These are phyloP conservation scores for Pagetopsis macropterus DNA, from an alignment of 2,797 vertebrate genomes.

Conservation along the genomic window DNA sequence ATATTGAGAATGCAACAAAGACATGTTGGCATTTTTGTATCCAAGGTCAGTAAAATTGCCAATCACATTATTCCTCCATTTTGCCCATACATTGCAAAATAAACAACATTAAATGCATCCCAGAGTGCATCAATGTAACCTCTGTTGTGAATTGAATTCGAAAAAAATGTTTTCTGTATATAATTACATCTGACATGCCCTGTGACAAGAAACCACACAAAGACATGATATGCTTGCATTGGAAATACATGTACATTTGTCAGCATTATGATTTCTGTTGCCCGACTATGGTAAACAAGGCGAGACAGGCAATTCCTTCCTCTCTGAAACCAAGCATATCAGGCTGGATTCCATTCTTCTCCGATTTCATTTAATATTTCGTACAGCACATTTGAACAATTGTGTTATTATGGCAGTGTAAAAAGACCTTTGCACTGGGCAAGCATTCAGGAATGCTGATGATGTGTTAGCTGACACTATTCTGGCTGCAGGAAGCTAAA, in stretches of 20 bases:
- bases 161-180: constrained; percentile 56
- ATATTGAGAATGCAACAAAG: constrained; percentile 47
- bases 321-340: constrained; percentile 71
- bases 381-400: constrained; percentile 72
- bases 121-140: constrained; percentile 55
- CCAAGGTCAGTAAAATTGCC: constrained; percentile 51
- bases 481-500: constrained; percentile 61
- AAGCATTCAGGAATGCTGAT: constrained; percentile 75
- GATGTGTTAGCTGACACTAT: constrained; percentile 76
- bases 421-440: constrained; percentile 74
- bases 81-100: constrained; percentile 45
- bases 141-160: constrained; percentile 64
- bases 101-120: constrained; percentile 65
- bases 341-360: constrained; percentile 70
- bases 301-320: constrained; percentile 71
- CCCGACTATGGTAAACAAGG: constrained; percentile 67
- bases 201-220: constrained; percentile 71
- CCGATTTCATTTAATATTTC: constrained; percentile 76
- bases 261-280: constrained; percentile 67
- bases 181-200: constrained; percentile 75
- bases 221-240: constrained; percentile 51
- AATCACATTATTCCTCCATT: constrained; percentile 57
- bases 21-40: constrained; percentile 49
- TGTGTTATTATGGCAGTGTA: constrained; percentile 75
- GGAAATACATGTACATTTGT: constrained; percentile 73